phyloP scores from a whole-genome alignment of 2,888 invertebrate species.

The Thereva nobilitata region DNA sequence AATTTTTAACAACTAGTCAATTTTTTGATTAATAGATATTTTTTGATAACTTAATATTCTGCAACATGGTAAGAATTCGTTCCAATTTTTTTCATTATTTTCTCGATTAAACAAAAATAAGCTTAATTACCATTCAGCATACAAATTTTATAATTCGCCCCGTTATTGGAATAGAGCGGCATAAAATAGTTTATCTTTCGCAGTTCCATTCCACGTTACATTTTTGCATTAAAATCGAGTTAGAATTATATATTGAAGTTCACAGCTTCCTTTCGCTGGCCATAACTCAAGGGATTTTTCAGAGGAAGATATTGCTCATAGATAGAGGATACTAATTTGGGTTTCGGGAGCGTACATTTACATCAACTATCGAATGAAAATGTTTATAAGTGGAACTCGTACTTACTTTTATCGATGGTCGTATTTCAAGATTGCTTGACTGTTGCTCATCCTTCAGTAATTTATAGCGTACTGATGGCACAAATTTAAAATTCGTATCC shows the following conservation, averaged over 20 bases:
- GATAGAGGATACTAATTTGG: constrained; percentile 7
- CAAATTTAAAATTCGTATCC: neutral
- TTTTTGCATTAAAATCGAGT: no score
- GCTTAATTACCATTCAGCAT: neutral
- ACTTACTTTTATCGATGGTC: constrained; percentile 17
- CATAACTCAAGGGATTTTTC: neutral
- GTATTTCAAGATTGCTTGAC: constrained; percentile 32
- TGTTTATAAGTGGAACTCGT: constrained; percentile 31
- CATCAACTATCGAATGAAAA: constrained; percentile 24
- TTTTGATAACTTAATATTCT: no score
- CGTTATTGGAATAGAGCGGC: neutral
- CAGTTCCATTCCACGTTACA: no score
- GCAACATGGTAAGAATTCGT: no score
- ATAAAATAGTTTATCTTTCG: neutral
- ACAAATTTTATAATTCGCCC: neutral
- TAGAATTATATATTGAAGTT: no score
- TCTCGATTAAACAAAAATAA: no score
- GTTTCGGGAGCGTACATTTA: constrained; percentile 3
- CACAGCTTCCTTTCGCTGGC: no score
- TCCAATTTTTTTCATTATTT: no score
- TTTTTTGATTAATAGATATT: no score
- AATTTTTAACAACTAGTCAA: no score
- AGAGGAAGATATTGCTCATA: neutral
- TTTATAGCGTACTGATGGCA: neutral
- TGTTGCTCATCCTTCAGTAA: constrained; percentile 1